These are phyloP conservation scores for Pantherophis vulpinus DNA, from an alignment of 2,797 vertebrate species.

Conservation along the genomic window DNA sequence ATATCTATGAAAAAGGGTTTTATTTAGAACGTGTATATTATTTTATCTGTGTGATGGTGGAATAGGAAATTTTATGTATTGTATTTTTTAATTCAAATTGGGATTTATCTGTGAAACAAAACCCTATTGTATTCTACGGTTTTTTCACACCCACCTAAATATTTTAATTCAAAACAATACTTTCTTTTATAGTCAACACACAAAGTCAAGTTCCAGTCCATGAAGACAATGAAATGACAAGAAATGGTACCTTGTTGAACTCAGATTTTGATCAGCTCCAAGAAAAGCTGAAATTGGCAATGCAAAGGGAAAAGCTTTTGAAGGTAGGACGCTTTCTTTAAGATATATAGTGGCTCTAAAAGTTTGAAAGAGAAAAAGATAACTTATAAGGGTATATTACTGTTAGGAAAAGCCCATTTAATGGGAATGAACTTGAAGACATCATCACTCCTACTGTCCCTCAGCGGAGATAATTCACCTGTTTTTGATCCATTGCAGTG, in stretches of 20 bases:
- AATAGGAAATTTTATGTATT: slow-evolving; percentile 8
- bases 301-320: slow-evolving; percentile 78
- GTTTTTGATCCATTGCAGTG: background rate
- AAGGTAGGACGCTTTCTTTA: slow-evolving; percentile 65
- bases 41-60: background rate
- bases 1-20: background rate
- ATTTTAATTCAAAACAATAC: slow-evolving; percentile 31
- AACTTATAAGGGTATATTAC: background rate
- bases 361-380: background rate
- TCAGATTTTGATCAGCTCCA: slow-evolving; percentile 77
- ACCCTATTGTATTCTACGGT: background rate
- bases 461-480: background rate
- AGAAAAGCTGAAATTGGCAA: slow-evolving; percentile 73
- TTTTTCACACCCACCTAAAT: slow-evolving; percentile 32
- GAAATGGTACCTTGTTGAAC: slow-evolving; percentile 69
- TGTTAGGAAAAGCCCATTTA: background rate
- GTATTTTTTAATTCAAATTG: slow-evolving; percentile 10
- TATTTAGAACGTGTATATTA: background rate
- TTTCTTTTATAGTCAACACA: slow-evolving; percentile 75
- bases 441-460: background rate
- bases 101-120: background rate
- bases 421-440: background rate
- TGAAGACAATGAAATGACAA: slow-evolving; percentile 69
- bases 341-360: background rate
- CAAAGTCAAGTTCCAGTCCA: slow-evolving; percentile 65